Conservation (phyloP, 92 coral and sea anemone species). For the Parazoanthus atlanticus region DNA sequence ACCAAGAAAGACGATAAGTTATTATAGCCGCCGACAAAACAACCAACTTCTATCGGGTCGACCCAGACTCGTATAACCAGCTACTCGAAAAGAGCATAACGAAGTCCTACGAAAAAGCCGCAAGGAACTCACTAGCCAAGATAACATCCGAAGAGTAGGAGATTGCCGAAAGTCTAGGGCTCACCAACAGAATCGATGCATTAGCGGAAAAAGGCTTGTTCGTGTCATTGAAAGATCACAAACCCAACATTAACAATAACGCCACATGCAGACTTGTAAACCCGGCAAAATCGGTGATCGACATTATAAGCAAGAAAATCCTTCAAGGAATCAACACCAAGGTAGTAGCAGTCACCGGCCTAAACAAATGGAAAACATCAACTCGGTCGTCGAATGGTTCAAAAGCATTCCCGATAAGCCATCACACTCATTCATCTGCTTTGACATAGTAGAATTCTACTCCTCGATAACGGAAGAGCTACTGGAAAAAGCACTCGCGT, state of each 20-base stretch:
- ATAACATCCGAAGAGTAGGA: too few relatives aligned
- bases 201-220: too few relatives aligned
- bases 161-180: too few relatives aligned
- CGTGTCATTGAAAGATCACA: too few relatives aligned
- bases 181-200: too few relatives aligned
- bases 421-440: conserved; percentile 31
- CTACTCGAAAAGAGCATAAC: conserved; percentile 24
- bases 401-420: conserved; percentile 33
- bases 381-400: conserved; percentile 31
- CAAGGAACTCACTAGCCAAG: too few relatives aligned
- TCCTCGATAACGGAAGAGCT: conserved; percentile 33
- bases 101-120: conserved; percentile 40
- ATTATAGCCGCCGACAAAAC: conserved; percentile 10
- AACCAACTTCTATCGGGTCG: conserved; percentile 40
- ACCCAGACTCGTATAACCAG: conserved; percentile 20
- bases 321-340: conserved; percentile 30
- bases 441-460: conserved; percentile 40
- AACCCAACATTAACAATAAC: too few relatives aligned
- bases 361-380: conserved; percentile 41
- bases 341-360: not conserved
- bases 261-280: too few relatives aligned
- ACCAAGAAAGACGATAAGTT: too few relatives aligned
- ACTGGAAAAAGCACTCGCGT: conserved; percentile 19
- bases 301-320: conserved; percentile 16
- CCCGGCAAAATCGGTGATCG: not conserved